Percentiles rank a stretch among this genome's conserved stretches.
Conservation (phyloP, 2,888 invertebrate species). For the Salpingus planirostris region DNA sequence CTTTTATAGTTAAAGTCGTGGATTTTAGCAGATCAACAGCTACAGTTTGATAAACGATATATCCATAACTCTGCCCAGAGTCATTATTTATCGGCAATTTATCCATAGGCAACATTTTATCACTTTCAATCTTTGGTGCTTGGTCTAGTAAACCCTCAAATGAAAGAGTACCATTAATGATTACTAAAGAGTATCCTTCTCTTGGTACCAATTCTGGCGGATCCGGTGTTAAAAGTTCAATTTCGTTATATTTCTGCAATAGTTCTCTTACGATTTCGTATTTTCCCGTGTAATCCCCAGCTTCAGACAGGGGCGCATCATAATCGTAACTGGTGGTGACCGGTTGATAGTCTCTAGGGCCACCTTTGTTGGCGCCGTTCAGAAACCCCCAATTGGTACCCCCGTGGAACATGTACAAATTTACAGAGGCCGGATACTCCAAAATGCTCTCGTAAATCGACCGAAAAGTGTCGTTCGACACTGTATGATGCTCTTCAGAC, state of each 20-base stretch:
- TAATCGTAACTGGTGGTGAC: slow-evolving; percentile 59
- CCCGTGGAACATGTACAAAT: slow-evolving; percentile 87
- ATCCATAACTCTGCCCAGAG: slow-evolving; percentile 51
- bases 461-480: slow-evolving; percentile 20
- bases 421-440: slow-evolving; percentile 51
- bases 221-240: slow-evolving; percentile 26
- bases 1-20: slow-evolving; percentile 32
- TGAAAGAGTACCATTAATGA: slow-evolving; percentile 50
- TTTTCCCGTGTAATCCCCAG: slow-evolving; percentile 80
- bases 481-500: slow-evolving; percentile 29
- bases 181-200: slow-evolving; percentile 76
- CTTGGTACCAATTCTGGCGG: slow-evolving; percentile 49
- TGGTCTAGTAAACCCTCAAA: slow-evolving; percentile 29
- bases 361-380: slow-evolving; percentile 26
- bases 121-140: slow-evolving; percentile 13
- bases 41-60: slow-evolving; percentile 44
- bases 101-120: slow-evolving; percentile 36
- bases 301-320: slow-evolving; percentile 80
- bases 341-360: slow-evolving; percentile 22
- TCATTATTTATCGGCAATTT: slow-evolving; percentile 35
- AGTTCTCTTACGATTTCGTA: slow-evolving; percentile 53
- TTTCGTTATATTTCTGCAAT: slow-evolving; percentile 27
- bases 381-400: slow-evolving; percentile 76
- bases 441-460: slow-evolving; percentile 21
- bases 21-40: slow-evolving; percentile 26